These are phyloP conservation scores for Lordiphosa fenestrarum DNA, from an alignment of 2,888 invertebrate species.

Conservation along the genomic window DNA sequence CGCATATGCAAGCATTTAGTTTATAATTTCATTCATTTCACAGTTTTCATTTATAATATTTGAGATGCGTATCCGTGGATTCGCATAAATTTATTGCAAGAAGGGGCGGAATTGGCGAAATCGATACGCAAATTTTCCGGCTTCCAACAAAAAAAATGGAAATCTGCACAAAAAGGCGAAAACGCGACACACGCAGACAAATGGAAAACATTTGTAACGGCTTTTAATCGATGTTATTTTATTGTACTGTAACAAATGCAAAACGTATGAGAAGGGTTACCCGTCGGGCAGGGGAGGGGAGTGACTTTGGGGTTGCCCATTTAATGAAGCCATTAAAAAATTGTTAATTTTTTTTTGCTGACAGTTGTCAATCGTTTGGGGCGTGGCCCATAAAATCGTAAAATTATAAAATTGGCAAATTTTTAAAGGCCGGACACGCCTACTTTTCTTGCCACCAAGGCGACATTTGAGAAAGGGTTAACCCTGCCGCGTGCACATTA, in stretches of 20 bases:
- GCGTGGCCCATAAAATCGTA: conserved; percentile 57
- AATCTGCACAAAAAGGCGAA: conserved; percentile 31
- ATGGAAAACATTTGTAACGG: conserved; percentile 74
- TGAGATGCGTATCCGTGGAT: conserved; percentile 66
- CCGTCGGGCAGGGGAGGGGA: conserved; percentile 1
- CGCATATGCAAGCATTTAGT: conserved; percentile 18
- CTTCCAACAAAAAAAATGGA: conserved; percentile 11
- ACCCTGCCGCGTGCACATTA: conserved; percentile 37
- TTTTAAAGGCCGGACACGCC: conserved; percentile 29
- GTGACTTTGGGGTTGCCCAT: conserved; percentile 26
- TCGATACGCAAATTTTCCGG: conserved; percentile 67
- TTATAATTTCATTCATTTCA: conserved; percentile 41
- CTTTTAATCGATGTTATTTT: conserved; percentile 67
- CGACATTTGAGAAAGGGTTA: conserved; percentile 46
- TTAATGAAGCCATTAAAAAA: conserved; percentile 71
- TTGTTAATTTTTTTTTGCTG: conserved; percentile 41
- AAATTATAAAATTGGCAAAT: conserved; percentile 57
- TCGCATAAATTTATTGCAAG: conserved; percentile 58
- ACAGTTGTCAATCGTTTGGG: conserved; percentile 64
- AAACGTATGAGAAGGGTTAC: conserved; percentile 57
- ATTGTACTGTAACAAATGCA: conserved; percentile 46
- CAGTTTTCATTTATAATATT: conserved; percentile 24
- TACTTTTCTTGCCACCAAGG: conserved; percentile 13
- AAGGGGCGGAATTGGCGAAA: conserved; percentile 32
- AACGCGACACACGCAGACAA: conserved; percentile 64